Conservation (phyloP, 2,888 invertebrate genomes). For the Pachycephus smyrnensis region DNA sequence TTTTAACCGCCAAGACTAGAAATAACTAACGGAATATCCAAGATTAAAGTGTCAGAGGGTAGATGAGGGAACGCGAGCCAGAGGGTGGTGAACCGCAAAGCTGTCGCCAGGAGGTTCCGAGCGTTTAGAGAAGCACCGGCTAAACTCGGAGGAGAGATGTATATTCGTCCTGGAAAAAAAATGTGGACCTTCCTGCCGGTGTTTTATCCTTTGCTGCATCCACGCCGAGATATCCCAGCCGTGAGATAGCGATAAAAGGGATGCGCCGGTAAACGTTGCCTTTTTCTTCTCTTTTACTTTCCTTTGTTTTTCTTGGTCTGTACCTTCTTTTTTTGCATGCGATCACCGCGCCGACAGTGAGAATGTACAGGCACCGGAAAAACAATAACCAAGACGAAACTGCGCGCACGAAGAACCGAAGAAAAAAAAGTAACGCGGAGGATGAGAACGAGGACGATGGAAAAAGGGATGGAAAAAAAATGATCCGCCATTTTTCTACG, state of each 20-base stretch:
- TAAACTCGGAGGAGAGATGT: constrained; percentile 30
- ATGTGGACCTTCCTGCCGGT: neutral
- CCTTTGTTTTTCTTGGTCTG: no score
- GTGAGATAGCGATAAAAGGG: no score
- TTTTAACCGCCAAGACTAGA: constrained; percentile 31
- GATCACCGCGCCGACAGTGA: neutral
- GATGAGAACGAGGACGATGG: neutral
- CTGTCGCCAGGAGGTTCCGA: constrained; percentile 29
- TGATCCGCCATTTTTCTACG: neutral
- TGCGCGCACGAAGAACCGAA: neutral
- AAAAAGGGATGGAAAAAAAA: neutral
- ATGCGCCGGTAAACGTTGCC: no score
- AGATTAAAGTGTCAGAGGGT: constrained; percentile 16
- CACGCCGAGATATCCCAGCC: neutral
- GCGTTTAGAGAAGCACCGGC: constrained; percentile 25
- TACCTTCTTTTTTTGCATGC: neutral
- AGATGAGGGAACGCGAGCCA: neutral
- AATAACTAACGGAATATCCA: constrained; percentile 34
- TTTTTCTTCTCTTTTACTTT: no score
- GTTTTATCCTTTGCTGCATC: neutral
- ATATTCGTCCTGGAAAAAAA: constrained; percentile 32
- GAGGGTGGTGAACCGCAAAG: constrained; percentile 28
- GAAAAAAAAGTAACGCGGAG: no score
- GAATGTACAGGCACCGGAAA: neutral
- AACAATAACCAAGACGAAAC: neutral